Conservation (phyloP, 2,113 vertebrate genomes). For the Cynoglossus semilaevis region DNA sequence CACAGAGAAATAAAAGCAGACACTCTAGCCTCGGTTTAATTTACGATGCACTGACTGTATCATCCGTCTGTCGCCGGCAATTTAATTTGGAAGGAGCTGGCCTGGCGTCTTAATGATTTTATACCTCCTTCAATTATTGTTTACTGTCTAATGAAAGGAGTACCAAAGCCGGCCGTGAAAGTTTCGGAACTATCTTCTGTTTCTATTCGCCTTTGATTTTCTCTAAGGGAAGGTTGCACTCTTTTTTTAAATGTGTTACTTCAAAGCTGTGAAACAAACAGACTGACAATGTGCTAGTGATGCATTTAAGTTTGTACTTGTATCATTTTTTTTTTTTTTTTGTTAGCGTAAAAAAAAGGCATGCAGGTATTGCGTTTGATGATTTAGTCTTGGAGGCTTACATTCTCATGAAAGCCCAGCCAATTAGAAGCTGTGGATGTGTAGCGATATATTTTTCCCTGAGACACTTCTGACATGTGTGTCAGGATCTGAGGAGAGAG, state of each 20-base stretch:
- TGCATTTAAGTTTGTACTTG: constrained; percentile 4
- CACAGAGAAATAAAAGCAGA: too few relatives aligned
- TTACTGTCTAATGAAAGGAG: too few relatives aligned
- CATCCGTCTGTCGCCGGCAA: too few relatives aligned
- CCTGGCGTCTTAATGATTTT: too few relatives aligned
- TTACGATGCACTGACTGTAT: too few relatives aligned
- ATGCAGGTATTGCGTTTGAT: constrained; percentile 24
- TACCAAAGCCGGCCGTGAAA: too few relatives aligned
- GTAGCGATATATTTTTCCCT: constrained; percentile 3
- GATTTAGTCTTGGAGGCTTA: constrained; percentile 10
- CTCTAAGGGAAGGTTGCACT: not conserved
- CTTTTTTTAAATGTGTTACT: constrained; percentile 6
- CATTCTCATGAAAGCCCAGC: not conserved
- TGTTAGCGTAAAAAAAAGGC: constrained; percentile 13
- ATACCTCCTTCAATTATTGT: too few relatives aligned
- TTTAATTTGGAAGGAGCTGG: too few relatives aligned
- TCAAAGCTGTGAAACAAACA: constrained; percentile 17
- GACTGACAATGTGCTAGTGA: constrained; percentile 4
- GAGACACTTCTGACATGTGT: constrained; percentile 17
- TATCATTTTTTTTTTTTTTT: too few relatives aligned
- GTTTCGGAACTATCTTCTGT: too few relatives aligned
- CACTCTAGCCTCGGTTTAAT: too few relatives aligned
- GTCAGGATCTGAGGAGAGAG: constrained; percentile 28
- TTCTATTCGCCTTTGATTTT: too few relatives aligned
- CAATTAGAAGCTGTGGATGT: constrained; percentile 42